Evolutionary conservation across 2,888 invertebrate species (phyloP).

Genomic region (Pammene aurita): DNA sequence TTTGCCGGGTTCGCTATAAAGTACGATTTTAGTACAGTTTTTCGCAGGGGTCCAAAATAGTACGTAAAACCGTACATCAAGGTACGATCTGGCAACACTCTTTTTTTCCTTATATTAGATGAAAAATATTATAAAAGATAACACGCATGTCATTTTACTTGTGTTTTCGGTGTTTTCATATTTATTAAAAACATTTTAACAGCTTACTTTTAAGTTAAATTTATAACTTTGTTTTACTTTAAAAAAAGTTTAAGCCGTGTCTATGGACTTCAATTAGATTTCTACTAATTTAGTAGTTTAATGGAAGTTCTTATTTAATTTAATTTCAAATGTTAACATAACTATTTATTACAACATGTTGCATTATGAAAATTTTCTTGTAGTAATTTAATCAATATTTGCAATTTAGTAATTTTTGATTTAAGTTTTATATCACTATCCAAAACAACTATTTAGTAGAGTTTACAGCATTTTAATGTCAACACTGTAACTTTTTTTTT

Average conservation of each 20-base stretch:
- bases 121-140: too few relatives aligned
- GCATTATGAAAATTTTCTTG: not conserved
- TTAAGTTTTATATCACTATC: not conserved
- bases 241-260: not conserved
- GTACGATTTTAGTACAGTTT: too few relatives aligned
- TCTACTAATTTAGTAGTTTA: conserved; percentile 17
- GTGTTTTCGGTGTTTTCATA: too few relatives aligned
- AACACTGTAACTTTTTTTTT: conserved; percentile 48
- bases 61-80: too few relatives aligned
- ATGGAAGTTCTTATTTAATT: not conserved
- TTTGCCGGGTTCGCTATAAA: too few relatives aligned
- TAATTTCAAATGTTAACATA: not conserved
- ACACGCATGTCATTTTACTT: too few relatives aligned
- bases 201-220: too few relatives aligned
- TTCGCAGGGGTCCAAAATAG: too few relatives aligned
- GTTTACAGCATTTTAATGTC: conserved; percentile 40
- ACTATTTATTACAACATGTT: not conserved
- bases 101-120: too few relatives aligned
- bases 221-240: too few relatives aligned
- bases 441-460: conserved; percentile 18
- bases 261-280: not conserved
- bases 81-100: too few relatives aligned
- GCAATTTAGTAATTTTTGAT: not conserved
- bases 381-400: not conserved
- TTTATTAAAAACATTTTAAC: too few relatives aligned